Base-by-base conservation (phyloP, 1,140 invertebrate species). In the Tyrophagus putrescentiae region DNA sequence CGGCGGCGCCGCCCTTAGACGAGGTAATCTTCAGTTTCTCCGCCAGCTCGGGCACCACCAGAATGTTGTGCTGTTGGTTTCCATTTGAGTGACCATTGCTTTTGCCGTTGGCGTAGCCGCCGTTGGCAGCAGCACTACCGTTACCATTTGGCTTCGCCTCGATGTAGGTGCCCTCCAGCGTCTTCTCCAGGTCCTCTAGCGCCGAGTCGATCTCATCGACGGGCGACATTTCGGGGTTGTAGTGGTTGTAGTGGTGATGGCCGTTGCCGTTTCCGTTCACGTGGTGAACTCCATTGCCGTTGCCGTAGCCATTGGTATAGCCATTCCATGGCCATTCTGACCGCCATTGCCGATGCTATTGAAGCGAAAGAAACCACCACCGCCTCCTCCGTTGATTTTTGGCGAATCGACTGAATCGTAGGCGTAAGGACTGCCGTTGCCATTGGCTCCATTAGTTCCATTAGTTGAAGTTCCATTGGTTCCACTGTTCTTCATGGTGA, bases 21-120 rank as follows among this genome's bases (percentile, higher is more conserved):
- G 87, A 89, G 66, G 88, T 78, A 70, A 90, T 93, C 67, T 85
- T 81, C 39, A 96, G 75, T 68, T 89, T 85, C 64, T 89, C 90
- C 56, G 80, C 82, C 0, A 96, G 76, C 71, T 94, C 90, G 0
- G 91, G 91, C 64, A 94, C 82, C 67, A 90, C 82, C 0, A 85
- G 91, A 65, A 95, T 88, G 69, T 92, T 86, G 60, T 69, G 66
- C 29, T 28, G 25, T 25, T 48, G 45, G 21, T 48, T 48, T 7
- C 45, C 45, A 21, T 48, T 48, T 7, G 45, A 48, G 18, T 9
- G 11, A 39, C n/a, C 36, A n/a, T n/a, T n/a, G n/a, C n/a, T n/a
- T n/a, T n/a, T n/a, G n/a, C 56, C 42, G 60, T 59, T 76, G 79
- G 72, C 73, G 70, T 75, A 72, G 56, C 67, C 60, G 62, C 66